Percentiles rank a stretch among this genome's conserved stretches.
phyloP scores from a whole-genome alignment of 23 tunicate genomes.

The Phallusia fumigata region DNA sequence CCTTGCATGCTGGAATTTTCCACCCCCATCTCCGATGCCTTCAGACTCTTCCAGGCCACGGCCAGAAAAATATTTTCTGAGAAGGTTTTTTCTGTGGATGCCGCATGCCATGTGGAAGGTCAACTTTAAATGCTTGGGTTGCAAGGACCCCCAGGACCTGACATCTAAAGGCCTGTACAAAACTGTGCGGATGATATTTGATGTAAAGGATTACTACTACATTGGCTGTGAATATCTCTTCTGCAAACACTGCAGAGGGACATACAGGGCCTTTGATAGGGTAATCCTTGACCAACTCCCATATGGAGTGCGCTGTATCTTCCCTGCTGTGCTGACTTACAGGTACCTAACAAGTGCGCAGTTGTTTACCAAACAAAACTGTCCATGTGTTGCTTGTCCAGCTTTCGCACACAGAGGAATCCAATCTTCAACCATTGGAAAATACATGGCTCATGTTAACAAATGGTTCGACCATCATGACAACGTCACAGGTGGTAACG shows the following conservation, averaged over 20 bases:
- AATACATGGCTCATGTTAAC: too few relatives aligned
- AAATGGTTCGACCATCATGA: too few relatives aligned
- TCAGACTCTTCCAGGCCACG: neutral
- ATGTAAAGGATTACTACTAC: slow-evolving; percentile 20
- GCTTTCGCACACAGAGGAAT: too few relatives aligned
- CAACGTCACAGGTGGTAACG: too few relatives aligned
- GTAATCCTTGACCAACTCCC: slow-evolving; percentile 1
- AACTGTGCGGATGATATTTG: neutral
- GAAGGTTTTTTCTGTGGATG: slow-evolving; percentile 17
- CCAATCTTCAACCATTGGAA: too few relatives aligned
- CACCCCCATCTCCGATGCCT: neutral
- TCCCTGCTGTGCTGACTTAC: slow-evolving; percentile 24
- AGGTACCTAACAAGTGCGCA: too few relatives aligned
- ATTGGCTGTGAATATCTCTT: slow-evolving; percentile 1
- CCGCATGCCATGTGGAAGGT: slow-evolving; percentile 2
- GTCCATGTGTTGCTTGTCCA: too few relatives aligned
- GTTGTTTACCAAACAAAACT: too few relatives aligned
- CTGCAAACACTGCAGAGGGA: slow-evolving; percentile 12
- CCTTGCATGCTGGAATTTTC: neutral
- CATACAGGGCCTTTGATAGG: neutral
- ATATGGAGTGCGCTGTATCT: neutral
- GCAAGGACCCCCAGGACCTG: neutral
- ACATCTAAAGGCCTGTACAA: slow-evolving; percentile 9
- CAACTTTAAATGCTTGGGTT: neutral
- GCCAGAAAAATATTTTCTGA: neutral